phyloP scores from a whole-genome alignment of 92 coral and sea anemone species.

The Plumapathes pennacea region DNA sequence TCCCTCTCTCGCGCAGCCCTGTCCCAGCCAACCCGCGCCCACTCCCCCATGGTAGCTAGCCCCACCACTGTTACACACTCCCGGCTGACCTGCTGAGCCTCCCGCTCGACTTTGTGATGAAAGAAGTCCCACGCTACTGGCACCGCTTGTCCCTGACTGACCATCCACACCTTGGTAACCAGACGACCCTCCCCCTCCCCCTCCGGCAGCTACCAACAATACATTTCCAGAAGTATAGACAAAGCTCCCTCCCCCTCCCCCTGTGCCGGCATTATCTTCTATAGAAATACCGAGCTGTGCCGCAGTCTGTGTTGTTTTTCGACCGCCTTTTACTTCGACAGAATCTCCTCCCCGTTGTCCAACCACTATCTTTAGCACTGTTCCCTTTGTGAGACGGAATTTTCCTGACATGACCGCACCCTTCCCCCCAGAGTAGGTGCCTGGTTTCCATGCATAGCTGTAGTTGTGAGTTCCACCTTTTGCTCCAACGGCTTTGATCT shows the following conservation, averaged over 20 bases:
- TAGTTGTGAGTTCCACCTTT: conserved; percentile 66
- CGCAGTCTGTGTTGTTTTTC: conserved; percentile 30
- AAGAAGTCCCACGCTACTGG: conserved; percentile 39
- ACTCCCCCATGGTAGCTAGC: conserved; percentile 63
- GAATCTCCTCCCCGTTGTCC: conserved; percentile 70
- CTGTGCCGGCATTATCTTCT: conserved; percentile 73
- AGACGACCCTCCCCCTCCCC: conserved; percentile 73
- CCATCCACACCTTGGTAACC: conserved; percentile 69
- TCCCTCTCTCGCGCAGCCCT: conserved; percentile 46
- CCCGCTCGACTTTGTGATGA: conserved; percentile 19
- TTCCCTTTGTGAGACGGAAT: conserved; percentile 21
- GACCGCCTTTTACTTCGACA: conserved; percentile 49
- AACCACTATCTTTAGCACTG: conserved; percentile 46
- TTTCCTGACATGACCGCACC: conserved; percentile 49
- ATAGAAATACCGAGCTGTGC: conserved; percentile 61
- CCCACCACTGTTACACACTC: conserved; percentile 39
- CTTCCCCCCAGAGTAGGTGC: conserved; percentile 60
- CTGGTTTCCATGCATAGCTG: conserved; percentile 49
- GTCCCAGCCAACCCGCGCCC: conserved; percentile 71
- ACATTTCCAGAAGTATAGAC: conserved; percentile 34
- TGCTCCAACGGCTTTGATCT: conserved; percentile 56
- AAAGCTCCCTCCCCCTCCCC: conserved; percentile 80
- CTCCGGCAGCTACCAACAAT: conserved; percentile 72
- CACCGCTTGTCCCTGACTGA: conserved; percentile 40
- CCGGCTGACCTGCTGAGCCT: conserved; percentile 64